phyloP scores from a whole-genome alignment of 2,797 vertebrate species.

The Paramormyrops hopkinsi region DNA sequence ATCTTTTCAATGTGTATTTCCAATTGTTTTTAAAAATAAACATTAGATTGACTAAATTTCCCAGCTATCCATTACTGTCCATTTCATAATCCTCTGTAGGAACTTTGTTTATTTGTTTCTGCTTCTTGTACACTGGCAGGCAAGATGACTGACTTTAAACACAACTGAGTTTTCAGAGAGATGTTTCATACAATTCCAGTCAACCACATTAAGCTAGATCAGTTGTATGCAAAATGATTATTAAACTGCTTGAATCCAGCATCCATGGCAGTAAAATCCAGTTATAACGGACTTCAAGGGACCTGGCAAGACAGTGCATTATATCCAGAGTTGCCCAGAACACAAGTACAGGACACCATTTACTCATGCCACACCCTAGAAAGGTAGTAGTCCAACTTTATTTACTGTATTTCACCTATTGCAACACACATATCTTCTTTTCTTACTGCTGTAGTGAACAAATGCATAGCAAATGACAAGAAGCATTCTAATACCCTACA shows the following conservation, averaged over 20 bases:
- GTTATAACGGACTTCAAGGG: not conserved
- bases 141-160: not conserved
- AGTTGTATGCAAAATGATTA: not conserved
- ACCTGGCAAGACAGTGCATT: not conserved
- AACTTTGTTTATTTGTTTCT: not conserved
- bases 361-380: not conserved
- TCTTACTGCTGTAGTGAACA: too few species aligned
- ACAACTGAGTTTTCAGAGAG: not conserved
- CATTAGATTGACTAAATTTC: constrained; percentile 19
- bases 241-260: not conserved
- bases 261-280: not conserved
- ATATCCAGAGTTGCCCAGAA: not conserved
- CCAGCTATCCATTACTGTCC: not conserved
- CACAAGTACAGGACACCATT: not conserved
- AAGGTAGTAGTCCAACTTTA: not conserved
- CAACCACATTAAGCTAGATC: not conserved
- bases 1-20: constrained; percentile 34
- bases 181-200: not conserved
- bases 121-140: not conserved
- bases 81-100: not conserved
- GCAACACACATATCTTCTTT: too few species aligned
- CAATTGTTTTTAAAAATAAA: constrained; percentile 41
- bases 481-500: too few species aligned
- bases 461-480: too few species aligned
- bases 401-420: not conserved